A percentile compares a stretch with the other conserved stretches of the same genome.
Conservation (phyloP, 2,797 vertebrate genomes). For the Myiothlypis coronata region DNA sequence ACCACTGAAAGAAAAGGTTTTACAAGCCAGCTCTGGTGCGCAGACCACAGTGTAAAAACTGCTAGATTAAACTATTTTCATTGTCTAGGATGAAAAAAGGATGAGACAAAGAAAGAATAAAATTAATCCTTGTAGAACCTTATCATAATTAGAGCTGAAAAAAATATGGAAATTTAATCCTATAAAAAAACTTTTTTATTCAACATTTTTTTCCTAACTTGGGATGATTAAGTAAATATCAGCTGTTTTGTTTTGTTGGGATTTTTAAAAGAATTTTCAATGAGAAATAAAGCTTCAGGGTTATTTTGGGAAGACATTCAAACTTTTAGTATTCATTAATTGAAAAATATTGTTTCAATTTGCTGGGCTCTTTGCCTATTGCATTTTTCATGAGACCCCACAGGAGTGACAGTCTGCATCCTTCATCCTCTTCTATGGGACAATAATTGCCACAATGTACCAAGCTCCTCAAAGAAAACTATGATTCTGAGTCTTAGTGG, state of each 20-base stretch:
- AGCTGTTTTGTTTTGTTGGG: neutral
- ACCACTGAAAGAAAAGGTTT: conserved; percentile 40
- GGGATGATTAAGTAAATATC: neutral
- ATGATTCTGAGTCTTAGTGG: neutral
- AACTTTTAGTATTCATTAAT: neutral
- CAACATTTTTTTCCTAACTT: neutral
- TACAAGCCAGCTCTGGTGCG: conserved; percentile 10
- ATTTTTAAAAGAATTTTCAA: neutral
- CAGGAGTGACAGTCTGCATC: neutral
- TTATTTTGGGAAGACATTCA: neutral
- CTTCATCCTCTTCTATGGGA: neutral
- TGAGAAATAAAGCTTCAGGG: neutral
- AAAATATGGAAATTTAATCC: neutral
- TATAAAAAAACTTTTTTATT: neutral
- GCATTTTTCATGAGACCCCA: neutral
- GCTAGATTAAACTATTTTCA: conserved; percentile 9
- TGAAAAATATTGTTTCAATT: neutral
- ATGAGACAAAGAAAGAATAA: neutral
- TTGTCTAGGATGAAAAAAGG: neutral
- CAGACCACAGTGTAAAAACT: conserved; percentile 35
- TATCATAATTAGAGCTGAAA: neutral
- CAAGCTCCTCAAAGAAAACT: neutral
- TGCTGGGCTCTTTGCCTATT: neutral
- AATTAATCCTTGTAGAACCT: neutral
- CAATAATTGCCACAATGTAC: neutral